Conservation (phyloP, 2,113 vertebrate genomes). For the Nerophis ophidion region DNA sequence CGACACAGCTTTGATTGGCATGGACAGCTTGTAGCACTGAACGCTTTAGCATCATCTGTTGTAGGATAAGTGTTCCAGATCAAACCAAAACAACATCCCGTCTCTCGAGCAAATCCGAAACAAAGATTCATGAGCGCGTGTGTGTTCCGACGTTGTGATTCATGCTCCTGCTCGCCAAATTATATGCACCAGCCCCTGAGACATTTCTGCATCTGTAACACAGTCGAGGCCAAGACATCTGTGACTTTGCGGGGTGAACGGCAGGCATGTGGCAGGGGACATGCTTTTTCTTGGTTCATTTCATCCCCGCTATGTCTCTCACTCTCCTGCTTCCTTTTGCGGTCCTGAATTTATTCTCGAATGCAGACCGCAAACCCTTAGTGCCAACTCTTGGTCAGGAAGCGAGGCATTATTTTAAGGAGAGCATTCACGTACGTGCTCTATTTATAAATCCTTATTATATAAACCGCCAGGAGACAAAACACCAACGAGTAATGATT, state of each 20-base stretch:
- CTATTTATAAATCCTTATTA: constrained; percentile 59
- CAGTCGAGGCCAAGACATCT: constrained; percentile 22
- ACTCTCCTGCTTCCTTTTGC: constrained; percentile 10
- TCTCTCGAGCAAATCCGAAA: constrained; percentile 42
- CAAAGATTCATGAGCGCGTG: constrained; percentile 29
- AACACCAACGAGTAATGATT: constrained; percentile 45
- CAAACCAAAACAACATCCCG: constrained; percentile 27
- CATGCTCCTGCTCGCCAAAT: constrained; percentile 37
- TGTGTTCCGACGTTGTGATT: constrained; percentile 34
- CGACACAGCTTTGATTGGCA: constrained; percentile 9
- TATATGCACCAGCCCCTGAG: constrained; percentile 35
- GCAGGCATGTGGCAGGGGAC: constrained; percentile 43
- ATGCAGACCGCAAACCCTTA: constrained; percentile 43
- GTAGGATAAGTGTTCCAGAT: constrained; percentile 30
- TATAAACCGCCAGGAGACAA: constrained; percentile 48
- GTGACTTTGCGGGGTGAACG: constrained; percentile 39
- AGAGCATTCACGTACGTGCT: constrained; percentile 31
- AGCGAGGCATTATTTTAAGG: constrained; percentile 43
- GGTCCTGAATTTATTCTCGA: constrained; percentile 34
- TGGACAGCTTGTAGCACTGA: constrained; percentile 21
- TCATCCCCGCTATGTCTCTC: constrained; percentile 21
- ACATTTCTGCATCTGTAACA: constrained; percentile 39
- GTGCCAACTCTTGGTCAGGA: constrained; percentile 39
- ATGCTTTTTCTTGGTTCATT: constrained; percentile 51
- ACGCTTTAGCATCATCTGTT: constrained; percentile 23